Evolutionary conservation across 2,888 invertebrate genomes (phyloP), one percentile per base, ranked within the genome.

Genomic region (Drosophila kambysellisi): DNA sequence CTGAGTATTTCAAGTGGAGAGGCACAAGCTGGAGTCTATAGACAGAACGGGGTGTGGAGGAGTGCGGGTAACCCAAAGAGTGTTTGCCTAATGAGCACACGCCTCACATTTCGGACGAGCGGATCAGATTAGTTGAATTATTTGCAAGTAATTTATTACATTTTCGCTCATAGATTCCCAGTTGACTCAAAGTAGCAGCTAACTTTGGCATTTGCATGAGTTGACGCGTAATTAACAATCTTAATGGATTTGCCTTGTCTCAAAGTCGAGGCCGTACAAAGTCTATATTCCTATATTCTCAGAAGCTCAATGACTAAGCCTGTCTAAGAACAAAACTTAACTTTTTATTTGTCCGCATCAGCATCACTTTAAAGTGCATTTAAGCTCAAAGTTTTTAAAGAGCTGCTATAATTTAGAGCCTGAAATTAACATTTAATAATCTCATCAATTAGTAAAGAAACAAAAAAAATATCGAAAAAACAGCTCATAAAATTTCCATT

Each of bases 121-220:
- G 76, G 74, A 74, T 78, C 74, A 80, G 90, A 88, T 91, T 91
- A 91, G 81, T 83, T 81, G 86, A 88, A 83, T 87, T 90, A 91
- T 90, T 89, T 87, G 81, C 85, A 84, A 90, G 91, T 84, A 90
- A 91, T 91, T 91, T 91, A 89, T 89, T 89, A 84, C 83, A 73
- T 80, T 83, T 60, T 57, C 87, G 69, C 82, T 74, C 82, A 78
- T 78, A 69, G 84, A 74, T 74, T 83, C 60, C 64, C 74, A 20
- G 50, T 70, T 58, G 70, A 63, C 66, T 86, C 71, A 43, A 68
- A 76, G 69, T 61, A 70, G 59, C 41, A 52, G 15, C 43, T 51
- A 62, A 59, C 56, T 70, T 68, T 35, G 51, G 58, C 65, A 66
- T 64, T 66, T 63, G 20, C 41, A 32, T 64, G 67, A 81, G 77